These are phyloP conservation scores for Patiria miniata DNA, from an alignment of 35 echinoderm and acorn worm species.

Conservation along the genomic window DNA sequence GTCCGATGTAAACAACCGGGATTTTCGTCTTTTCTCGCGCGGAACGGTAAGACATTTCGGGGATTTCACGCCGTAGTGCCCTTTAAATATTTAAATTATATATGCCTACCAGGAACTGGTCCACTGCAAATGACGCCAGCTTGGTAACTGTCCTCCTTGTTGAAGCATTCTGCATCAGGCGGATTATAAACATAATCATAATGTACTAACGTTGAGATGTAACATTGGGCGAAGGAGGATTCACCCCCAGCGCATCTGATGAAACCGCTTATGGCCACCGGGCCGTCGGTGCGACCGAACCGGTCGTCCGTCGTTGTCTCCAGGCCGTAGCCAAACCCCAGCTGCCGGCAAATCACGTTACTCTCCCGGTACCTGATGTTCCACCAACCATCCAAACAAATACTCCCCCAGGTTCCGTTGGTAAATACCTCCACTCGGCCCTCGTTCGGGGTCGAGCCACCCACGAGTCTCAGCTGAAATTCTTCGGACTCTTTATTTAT, in stretches of 20 bases:
- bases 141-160: not conserved
- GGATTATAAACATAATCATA: no score
- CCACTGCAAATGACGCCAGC: constrained; percentile 5
- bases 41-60: not conserved
- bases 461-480: not conserved
- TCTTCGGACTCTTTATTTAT: constrained; percentile 7
- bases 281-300: not conserved
- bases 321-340: not conserved
- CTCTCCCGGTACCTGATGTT: not conserved
- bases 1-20: no score
- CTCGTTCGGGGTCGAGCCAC: not conserved
- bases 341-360: constrained; percentile 10
- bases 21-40: no score
- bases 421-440: not conserved
- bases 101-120: not conserved
- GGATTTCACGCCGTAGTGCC: not conserved
- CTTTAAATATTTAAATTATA: not conserved
- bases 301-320: not conserved
- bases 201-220: not conserved
- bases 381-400: not conserved
- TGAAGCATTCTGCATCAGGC: not conserved
- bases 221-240: constrained; percentile 1
- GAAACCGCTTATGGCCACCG: not conserved
- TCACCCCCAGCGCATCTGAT: not conserved
- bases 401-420: not conserved